Percentiles rank a stretch among this genome's conserved stretches.
Evolutionary conservation across 2,888 invertebrate genomes (phyloP).

Genomic region (Andrena trimmerana): DNA sequence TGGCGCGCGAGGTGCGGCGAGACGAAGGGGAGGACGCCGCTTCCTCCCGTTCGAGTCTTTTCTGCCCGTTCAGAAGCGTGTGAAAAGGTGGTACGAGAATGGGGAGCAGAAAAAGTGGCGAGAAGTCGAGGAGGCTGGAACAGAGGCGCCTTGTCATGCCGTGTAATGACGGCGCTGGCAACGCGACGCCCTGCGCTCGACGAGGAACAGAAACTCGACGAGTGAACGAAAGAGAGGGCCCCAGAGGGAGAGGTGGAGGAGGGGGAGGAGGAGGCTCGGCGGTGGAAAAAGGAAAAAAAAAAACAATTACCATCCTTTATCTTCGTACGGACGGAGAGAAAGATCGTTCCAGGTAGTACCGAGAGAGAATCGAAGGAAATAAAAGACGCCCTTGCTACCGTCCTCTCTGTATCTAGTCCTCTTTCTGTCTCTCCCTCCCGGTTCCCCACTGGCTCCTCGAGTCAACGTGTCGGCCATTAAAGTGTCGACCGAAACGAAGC

Average conservation of each 20-base stretch:
- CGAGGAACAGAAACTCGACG: constrained; percentile 68
- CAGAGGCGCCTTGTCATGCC: constrained; percentile 83
- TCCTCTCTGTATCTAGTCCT: constrained; percentile 54
- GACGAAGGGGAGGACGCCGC: constrained; percentile 50
- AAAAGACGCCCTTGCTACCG: constrained; percentile 74
- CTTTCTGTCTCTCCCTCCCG: constrained; percentile 35
- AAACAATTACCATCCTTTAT: constrained; percentile 73
- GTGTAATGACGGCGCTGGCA: constrained; percentile 81
- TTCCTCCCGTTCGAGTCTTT: constrained; percentile 63
- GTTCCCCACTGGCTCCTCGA: constrained; percentile 51
- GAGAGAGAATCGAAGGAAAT: constrained; percentile 62
- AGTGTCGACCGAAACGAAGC: constrained; percentile 68
- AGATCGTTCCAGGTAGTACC: constrained; percentile 67
- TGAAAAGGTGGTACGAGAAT: constrained; percentile 79
- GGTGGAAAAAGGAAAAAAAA: constrained; percentile 58
- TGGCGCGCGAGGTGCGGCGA: constrained; percentile 24
- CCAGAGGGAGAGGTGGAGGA: constrained; percentile 7
- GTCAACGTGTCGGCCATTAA: constrained; percentile 72
- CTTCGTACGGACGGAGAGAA: constrained; percentile 66
- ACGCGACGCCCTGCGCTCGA: constrained; percentile 75
- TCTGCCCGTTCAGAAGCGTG: constrained; percentile 74
- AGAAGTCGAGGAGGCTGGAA: constrained; percentile 71
- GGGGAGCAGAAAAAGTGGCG: constrained; percentile 76
- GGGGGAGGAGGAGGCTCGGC: constrained; percentile 10
- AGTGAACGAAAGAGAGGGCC: constrained; percentile 37